phyloP scores from a whole-genome alignment of 1,140 invertebrate genomes.

The Maniola jurtina region DNA sequence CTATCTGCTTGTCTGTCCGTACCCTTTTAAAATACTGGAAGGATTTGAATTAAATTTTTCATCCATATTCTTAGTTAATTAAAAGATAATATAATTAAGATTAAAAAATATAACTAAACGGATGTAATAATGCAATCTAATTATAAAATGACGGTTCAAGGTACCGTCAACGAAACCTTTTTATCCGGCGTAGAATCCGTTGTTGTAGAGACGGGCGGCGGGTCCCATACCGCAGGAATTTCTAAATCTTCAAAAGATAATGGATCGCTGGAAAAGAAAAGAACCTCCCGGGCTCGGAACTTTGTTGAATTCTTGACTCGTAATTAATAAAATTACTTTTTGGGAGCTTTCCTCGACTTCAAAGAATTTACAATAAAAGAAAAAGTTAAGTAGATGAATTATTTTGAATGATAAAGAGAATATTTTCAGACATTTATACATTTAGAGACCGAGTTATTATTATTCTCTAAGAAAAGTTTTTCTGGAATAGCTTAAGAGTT shows the following conservation, averaged over 20 bases:
- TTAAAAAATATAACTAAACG: conserved; percentile 1
- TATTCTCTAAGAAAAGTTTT: conserved; percentile 37
- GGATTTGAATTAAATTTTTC: too few species aligned
- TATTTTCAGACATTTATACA: conserved; percentile 72
- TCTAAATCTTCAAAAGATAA: conserved; percentile 79
- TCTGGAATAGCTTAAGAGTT: conserved; percentile 18
- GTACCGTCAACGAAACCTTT: conserved; percentile 22
- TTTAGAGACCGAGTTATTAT: conserved; percentile 29
- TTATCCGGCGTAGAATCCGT: conserved; percentile 42
- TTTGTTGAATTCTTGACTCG: conserved; percentile 78
- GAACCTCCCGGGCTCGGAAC: conserved; percentile 71
- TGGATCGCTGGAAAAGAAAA: conserved; percentile 75
- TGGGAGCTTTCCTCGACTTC: conserved; percentile 77
- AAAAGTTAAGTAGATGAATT: conserved; percentile 78
- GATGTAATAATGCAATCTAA: conserved; percentile 30
- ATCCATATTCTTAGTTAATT: conserved; percentile 5
- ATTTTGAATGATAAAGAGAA: conserved; percentile 77
- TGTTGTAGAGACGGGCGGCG: conserved; percentile 38
- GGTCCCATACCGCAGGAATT: conserved; percentile 71
- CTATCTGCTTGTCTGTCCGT: too few species aligned
- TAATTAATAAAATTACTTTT: conserved; percentile 80
- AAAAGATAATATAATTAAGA: conserved; percentile 3
- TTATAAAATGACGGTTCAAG: conserved; percentile 31
- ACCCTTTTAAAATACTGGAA: too few species aligned
- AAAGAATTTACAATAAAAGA: conserved; percentile 78